These are phyloP conservation scores for Plectropomus leopardus DNA, from an alignment of 2,113 vertebrate species.

Conservation along the genomic window DNA sequence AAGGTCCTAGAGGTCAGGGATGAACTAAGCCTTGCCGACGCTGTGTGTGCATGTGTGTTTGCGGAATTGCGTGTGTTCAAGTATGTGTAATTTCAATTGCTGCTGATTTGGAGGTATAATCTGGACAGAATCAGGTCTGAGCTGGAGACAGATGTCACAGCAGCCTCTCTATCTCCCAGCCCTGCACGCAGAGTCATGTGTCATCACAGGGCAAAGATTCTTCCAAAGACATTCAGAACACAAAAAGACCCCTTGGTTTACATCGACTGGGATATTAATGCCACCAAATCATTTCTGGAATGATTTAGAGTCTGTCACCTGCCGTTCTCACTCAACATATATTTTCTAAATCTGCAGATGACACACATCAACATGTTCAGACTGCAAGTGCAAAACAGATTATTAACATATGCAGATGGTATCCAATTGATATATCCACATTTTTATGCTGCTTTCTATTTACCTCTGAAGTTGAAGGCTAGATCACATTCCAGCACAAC, in stretches of 20 bases:
- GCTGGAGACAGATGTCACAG: constrained; percentile 65
- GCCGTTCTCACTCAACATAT: not conserved
- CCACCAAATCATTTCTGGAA: not conserved
- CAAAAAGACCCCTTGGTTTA: not conserved
- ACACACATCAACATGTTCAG: not conserved
- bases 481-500: no score
- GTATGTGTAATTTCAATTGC: constrained; percentile 42
- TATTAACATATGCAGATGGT: no score
- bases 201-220: constrained; percentile 36
- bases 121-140: constrained; percentile 62
- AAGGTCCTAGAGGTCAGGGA: constrained; percentile 51
- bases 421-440: no score
- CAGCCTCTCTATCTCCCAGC: constrained; percentile 2
- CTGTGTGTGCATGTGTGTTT: constrained; percentile 34
- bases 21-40: constrained; percentile 44
- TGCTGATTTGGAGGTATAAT: constrained; percentile 66
- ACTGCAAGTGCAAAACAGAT: no score
- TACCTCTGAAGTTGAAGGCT: no score
- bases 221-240: not conserved
- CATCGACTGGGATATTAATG: not conserved
- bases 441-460: no score
- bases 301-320: not conserved
- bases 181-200: constrained; percentile 22
- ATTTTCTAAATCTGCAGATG: not conserved
- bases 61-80: constrained; percentile 22